Conservation (phyloP, 2,113 vertebrate genomes). For the Echinops telfairi region DNA sequence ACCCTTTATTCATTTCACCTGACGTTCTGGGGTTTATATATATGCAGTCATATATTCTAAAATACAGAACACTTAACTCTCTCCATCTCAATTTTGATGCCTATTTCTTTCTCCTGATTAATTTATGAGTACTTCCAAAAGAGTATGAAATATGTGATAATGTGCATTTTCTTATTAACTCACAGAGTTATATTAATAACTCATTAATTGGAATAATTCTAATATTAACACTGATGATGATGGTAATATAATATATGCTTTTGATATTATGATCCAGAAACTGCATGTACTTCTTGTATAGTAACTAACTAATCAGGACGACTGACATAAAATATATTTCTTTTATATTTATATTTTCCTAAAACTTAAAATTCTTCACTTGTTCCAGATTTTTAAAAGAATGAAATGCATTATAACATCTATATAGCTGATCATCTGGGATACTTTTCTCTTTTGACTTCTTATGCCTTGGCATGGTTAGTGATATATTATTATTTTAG, state of each 20-base stretch:
- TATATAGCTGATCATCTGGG: background rate
- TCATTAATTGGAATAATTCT: background rate
- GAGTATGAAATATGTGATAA: background rate
- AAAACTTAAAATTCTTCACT: slow-evolving; percentile 17
- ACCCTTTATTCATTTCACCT: background rate
- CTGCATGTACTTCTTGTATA: background rate
- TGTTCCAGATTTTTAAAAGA: background rate
- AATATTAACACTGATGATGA: background rate
- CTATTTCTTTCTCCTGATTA: slow-evolving; percentile 10
- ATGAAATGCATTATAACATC: slow-evolving; percentile 20
- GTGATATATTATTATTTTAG: slow-evolving; percentile 3
- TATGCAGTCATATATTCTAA: slow-evolving; percentile 8
- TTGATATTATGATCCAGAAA: background rate
- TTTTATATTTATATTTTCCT: slow-evolving; percentile 18
- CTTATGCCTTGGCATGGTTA: slow-evolving; percentile 11
- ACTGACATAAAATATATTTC: background rate
- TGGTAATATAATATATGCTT: background rate
- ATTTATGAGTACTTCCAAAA: background rate
- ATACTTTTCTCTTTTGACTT: slow-evolving; percentile 36
- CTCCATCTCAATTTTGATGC: background rate
- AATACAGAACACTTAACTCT: background rate
- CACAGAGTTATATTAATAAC: no score
- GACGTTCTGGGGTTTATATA: background rate
- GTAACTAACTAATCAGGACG: background rate
- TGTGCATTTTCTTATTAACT: background rate